phyloP scores from a whole-genome alignment of 1,140 invertebrate genomes.

The Eriosoma lanigerum region DNA sequence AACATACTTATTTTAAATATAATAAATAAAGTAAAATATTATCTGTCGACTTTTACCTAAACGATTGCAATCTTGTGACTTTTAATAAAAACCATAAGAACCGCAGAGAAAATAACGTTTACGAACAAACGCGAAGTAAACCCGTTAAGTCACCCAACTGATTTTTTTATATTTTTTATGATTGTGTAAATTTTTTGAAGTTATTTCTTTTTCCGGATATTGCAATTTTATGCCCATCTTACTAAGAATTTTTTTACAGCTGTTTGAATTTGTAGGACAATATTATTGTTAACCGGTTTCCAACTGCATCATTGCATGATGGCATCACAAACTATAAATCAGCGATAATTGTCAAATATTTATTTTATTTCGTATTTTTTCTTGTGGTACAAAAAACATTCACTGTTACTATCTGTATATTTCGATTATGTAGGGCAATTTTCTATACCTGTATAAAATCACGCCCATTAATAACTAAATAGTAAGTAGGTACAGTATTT shows the following conservation, averaged over 20 bases:
- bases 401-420: not conserved
- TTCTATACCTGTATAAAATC: too few relatives aligned
- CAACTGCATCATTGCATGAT: not conserved
- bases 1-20: not conserved
- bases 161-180: conserved; percentile 15
- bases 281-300: conserved; percentile 46
- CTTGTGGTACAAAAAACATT: not conserved
- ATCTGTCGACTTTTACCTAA: not conserved
- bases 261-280: conserved; percentile 40
- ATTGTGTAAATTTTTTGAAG: conserved; percentile 17
- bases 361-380: not conserved
- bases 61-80: not conserved
- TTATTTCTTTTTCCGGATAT: conserved; percentile 39
- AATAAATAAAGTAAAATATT: too few relatives aligned
- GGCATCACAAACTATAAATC: conserved; percentile 9
- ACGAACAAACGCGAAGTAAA: not conserved
- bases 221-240: conserved; percentile 27
- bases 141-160: not conserved
- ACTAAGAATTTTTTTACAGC: conserved; percentile 12
- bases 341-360: conserved; percentile 36
- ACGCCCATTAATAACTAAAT: too few relatives aligned
- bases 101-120: not conserved
- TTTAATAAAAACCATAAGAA: conserved; percentile 6
- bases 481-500: not conserved
- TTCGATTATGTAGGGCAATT: conserved; percentile 18